A percentile compares a stretch with the other conserved stretches of the same genome.
Evolutionary conservation across 2,113 vertebrate species (phyloP).

Genomic region (Stercorarius parasiticus): DNA sequence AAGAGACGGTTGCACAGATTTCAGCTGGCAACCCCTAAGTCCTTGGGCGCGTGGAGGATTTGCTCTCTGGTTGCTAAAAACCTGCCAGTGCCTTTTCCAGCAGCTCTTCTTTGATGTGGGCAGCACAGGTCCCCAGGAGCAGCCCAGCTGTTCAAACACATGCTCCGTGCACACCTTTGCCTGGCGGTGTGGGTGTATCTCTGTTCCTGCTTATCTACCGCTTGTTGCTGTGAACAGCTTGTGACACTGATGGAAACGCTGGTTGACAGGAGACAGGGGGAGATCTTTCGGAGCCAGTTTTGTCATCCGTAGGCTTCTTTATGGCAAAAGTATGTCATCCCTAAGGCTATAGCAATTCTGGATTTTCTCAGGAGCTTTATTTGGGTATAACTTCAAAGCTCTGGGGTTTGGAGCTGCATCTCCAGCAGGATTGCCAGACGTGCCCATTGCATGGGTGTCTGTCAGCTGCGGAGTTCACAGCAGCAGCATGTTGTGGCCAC

Average conservation of each 20-base stretch:
- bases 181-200: neutral
- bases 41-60: accelerated
- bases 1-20: neutral
- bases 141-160: neutral
- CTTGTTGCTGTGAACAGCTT: neutral
- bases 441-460: neutral
- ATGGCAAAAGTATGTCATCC: neutral
- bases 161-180: accelerated
- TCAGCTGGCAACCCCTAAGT: neutral
- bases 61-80: neutral
- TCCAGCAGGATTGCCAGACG: neutral
- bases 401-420: neutral
- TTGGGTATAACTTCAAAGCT: neutral
- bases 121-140: neutral
- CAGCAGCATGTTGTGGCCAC: neutral
- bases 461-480: neutral
- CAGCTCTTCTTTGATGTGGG: neutral
- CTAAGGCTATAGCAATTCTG: neutral
- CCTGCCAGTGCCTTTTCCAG: neutral
- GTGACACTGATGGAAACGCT: neutral
- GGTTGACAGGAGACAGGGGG: neutral
- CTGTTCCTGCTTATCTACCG: neutral
- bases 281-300: neutral
- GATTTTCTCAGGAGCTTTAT: neutral
- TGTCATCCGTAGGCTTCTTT: neutral